phyloP scores from a whole-genome alignment of 53 echinoderm and acorn worm species.

The Mesocentrotus franciscanus region DNA sequence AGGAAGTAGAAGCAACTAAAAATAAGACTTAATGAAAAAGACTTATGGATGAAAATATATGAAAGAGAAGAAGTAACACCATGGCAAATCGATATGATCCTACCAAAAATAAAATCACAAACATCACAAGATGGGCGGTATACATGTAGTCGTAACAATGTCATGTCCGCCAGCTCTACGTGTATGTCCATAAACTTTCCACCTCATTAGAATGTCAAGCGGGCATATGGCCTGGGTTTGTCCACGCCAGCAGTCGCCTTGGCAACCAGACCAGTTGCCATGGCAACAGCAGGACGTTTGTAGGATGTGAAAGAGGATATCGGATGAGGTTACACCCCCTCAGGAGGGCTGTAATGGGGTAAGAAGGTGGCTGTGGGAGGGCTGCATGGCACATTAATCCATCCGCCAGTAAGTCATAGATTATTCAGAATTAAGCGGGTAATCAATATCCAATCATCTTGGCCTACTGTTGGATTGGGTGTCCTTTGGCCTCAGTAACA shows the following conservation, averaged over 20 bases:
- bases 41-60: neutral
- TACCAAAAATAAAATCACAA: neutral
- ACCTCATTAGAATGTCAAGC: conserved; percentile 45
- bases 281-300: conserved; percentile 27
- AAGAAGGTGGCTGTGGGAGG: neutral
- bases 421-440: conserved; percentile 21
- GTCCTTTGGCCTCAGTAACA: neutral
- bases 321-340: conserved; percentile 13
- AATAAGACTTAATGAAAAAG: too few species aligned
- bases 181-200: neutral
- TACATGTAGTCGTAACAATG: neutral
- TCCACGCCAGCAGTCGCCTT: conserved; percentile 61
- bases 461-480: neutral
- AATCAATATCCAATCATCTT: conserved; percentile 26
- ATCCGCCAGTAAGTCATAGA: conserved; percentile 12
- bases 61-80: neutral
- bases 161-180: neutral
- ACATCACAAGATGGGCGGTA: neutral
- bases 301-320: neutral
- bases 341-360: neutral
- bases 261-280: conserved; percentile 55
- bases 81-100: neutral
- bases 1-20: too few species aligned
- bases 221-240: conserved; percentile 6
- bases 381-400: neutral